These are phyloP conservation scores for Scolopax bukidnonensis DNA, from an alignment of 2,797 vertebrate species.

Conservation along the genomic window DNA sequence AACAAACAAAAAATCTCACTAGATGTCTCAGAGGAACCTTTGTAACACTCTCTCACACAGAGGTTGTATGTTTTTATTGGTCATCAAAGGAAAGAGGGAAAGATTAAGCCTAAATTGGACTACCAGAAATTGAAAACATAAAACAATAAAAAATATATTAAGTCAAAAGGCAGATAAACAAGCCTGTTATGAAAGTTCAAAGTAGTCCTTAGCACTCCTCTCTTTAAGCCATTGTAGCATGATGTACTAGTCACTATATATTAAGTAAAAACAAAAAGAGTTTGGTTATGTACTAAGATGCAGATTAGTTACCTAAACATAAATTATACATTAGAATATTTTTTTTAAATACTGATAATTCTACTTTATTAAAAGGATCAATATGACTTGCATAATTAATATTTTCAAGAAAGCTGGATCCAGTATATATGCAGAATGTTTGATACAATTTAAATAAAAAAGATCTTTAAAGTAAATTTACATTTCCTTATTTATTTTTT, in stretches of 20 bases:
- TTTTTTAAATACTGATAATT: neutral
- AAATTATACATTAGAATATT: neutral
- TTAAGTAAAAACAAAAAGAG: neutral
- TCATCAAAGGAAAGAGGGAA: neutral
- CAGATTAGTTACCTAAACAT: neutral
- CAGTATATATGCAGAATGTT: neutral
- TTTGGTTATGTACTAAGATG: neutral
- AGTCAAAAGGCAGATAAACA: neutral
- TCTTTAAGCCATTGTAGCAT: neutral
- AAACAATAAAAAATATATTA: neutral
- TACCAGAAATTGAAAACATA: neutral
- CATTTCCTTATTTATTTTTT: neutral
- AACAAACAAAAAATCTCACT: neutral
- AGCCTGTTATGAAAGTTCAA: neutral
- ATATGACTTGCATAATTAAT: neutral
- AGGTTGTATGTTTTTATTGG: neutral
- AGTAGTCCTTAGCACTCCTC: neutral
- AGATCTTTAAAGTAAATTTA: neutral
- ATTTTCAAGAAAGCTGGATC: neutral
- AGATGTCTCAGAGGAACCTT: neutral
- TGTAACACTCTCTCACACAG: neutral
- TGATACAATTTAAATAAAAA: neutral
- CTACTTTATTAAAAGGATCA: neutral
- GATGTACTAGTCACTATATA: neutral
- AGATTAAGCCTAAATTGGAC: neutral